Evolutionary conservation across 2,888 invertebrate species (phyloP), one percentile per base, ranked within the genome.

Genomic region (Pollenia amentaria): DNA sequence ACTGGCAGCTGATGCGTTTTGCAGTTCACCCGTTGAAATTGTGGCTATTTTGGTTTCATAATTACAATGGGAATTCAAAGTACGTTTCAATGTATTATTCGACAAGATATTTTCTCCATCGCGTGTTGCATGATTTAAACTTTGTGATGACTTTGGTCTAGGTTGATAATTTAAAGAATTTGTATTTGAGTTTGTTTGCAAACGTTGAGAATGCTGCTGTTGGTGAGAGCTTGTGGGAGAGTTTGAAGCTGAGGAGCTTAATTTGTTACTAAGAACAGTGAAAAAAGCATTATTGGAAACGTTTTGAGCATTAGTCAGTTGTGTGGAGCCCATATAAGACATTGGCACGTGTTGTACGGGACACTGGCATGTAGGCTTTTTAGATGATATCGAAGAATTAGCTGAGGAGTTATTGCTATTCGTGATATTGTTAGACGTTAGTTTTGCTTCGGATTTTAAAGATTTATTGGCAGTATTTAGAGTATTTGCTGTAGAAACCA

Each of bases 331-430:
- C 93, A 93, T 94, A 82, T 93, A 93, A 12, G 93, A 93, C 93
- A 93, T 94, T 78, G 94, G 94, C 29, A 93, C 93, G 88, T 93
- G 93, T 73, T 93, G 93, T 53, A 94, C 91, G 40, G 94, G 94
- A 84, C 94, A 93, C 89, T 93, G 94, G 87, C 93, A 93, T 84
- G 92, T 92, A 46, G 93, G 92, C 72, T 93, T 93, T 88, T 93
- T 93, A 14, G 85, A 82, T n/a, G 69, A 53, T 38, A 79, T 57
- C 53, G 83, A 72, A 2, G 85, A 76, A 55, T 62, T 73, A 12
- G 82, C 40, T 42, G 85, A 64, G 38, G 88, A 73, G 29, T 48
- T 69, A 77, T 67, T 65, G 40, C 87, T 88, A 75, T 72, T 79
- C 10, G 79, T 57, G 12, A 84, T 38, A 38, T 72, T 77, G 29